Percentiles rank a stretch among this genome's conserved stretches.
These are phyloP conservation scores for Bombyx huttoni DNA, from an alignment of 2,888 invertebrate genomes.

Conservation along the genomic window DNA sequence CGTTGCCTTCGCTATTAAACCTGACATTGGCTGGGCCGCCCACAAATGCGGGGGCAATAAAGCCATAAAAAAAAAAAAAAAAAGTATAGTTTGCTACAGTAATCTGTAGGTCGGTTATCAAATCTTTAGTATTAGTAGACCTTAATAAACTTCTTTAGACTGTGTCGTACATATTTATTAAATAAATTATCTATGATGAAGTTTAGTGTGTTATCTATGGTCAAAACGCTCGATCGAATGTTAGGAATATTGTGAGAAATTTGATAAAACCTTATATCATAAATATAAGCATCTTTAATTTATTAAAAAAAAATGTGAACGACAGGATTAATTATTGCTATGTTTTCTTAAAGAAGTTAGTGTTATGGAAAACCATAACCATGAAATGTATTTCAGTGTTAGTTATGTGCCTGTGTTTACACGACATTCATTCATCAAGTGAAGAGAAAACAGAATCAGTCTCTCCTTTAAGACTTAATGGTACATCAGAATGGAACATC, in stretches of 20 bases:
- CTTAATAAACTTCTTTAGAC: too few relatives aligned
- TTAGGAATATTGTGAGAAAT: background rate
- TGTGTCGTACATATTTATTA: too few relatives aligned
- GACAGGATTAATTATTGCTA: background rate
- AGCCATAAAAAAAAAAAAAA: too few relatives aligned
- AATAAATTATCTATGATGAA: too few relatives aligned
- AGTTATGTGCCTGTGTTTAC: slow-evolving; percentile 44
- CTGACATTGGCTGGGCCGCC: too few relatives aligned
- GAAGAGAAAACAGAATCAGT: slow-evolving; percentile 35
- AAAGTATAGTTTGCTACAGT: too few relatives aligned
- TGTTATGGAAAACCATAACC: slow-evolving; percentile 54
- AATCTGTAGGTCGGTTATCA: too few relatives aligned
- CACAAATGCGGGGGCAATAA: too few relatives aligned
- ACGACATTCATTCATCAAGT: slow-evolving; percentile 32
- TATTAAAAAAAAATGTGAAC: background rate
- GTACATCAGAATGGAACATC: slow-evolving; percentile 55
- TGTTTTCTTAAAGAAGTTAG: background rate
- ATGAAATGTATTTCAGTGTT: slow-evolving; percentile 56
- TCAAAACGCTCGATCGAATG: slow-evolving; percentile 2
- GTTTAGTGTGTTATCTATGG: too few relatives aligned
- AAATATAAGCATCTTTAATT: background rate
- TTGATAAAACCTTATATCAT: background rate
- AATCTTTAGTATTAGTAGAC: too few relatives aligned
- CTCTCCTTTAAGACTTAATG: slow-evolving; percentile 35
- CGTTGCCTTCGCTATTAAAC: too few relatives aligned